A percentile compares a stretch with the other conserved stretches of the same genome.
These are phyloP conservation scores for Alca torda DNA, from an alignment of 2,797 vertebrate genomes.

Conservation along the genomic window DNA sequence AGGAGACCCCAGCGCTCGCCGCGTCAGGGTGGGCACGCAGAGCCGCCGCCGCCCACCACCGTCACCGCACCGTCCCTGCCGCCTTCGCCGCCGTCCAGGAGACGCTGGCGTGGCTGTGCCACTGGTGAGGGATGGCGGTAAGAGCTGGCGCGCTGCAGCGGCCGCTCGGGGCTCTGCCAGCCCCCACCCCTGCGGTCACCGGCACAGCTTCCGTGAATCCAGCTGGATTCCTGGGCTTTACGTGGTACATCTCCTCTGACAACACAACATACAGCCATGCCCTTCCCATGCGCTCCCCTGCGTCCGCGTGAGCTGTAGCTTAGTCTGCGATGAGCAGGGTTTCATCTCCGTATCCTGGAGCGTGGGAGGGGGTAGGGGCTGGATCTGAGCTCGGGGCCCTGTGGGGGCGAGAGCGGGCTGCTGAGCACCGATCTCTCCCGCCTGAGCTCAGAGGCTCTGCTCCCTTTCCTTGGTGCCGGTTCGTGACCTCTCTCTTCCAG, in stretches of 20 bases:
- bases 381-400: background rate
- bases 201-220: background rate
- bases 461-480: background rate
- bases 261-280: background rate
- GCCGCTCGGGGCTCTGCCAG: background rate
- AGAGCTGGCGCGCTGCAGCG: background rate
- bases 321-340: background rate
- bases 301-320: background rate
- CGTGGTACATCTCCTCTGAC: background rate
- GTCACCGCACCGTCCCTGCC: fast-evolving
- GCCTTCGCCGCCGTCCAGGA: background rate
- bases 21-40: fast-evolving
- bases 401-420: background rate
- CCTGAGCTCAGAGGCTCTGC: background rate
- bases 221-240: background rate
- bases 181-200: fast-evolving
- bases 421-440: background rate
- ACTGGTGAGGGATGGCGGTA: background rate
- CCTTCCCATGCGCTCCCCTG: background rate
- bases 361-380: background rate
- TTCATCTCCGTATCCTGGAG: background rate
- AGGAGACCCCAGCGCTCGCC: background rate
- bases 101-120: background rate
- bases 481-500: background rate
- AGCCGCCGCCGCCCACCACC: fast-evolving